Evolutionary conservation across 2,797 vertebrate species (phyloP), one percentile per base, ranked within the genome.

Genomic region (Knipowitschia caucasica): DNA sequence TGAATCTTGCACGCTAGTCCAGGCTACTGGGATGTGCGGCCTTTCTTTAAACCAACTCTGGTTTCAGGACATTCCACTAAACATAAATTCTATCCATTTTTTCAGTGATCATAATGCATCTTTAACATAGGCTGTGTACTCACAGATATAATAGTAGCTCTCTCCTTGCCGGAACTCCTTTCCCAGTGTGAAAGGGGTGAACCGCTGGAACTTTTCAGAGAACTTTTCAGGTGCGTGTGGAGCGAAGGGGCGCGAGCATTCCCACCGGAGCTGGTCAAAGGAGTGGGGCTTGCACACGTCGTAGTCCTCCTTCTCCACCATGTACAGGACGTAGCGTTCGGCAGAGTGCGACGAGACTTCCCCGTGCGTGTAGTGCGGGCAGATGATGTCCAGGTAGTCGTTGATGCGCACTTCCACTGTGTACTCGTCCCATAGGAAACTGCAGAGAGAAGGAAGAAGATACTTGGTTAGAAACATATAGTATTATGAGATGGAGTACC

Each of bases 121-220:
- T 30, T 1, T 7, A 25, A 36, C 30, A 36, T n/a, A 17, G 25
- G 7, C 17, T 4, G 9, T 4, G 9, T 55, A 85, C 96, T 94
- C 86, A 98, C 96, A 98, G 86, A 98, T 94, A 54, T 98, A 98
- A 78, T 96, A 98, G 75, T 98, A 98, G 73, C 90, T 94, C 70
- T 95, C 92, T 24, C 95, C 95, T 57, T 92, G 92, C 58, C 79
- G 90, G 82, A 99, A 99, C 82, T 98, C 96, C 56, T 95, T 96
- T 61, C 95, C 94, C 61, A 96, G 77, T 0, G 94, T 94, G 81
- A 98, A 98, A 43, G 95, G 92, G 0, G 95, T 97, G 70, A 93
- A 99, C 50, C 93, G 94, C 71, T 97, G 96, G 81, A 99, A 96
- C 74, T 97, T 99, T 76, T 98, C 96, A 0, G 95, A 95, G 75